phyloP scores from a whole-genome alignment of 1,140 invertebrate genomes.

The Solenopsis invicta region DNA sequence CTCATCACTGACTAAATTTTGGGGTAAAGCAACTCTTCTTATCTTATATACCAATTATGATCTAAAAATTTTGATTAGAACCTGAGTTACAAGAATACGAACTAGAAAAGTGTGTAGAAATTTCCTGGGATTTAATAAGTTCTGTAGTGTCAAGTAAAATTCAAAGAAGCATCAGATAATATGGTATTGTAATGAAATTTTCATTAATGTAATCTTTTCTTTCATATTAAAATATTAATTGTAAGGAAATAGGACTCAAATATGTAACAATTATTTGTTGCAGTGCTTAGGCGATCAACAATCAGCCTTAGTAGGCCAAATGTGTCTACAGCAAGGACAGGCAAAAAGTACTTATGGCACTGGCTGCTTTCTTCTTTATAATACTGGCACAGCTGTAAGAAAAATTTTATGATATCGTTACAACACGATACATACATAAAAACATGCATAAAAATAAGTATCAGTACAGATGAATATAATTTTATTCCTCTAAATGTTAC shows the following conservation, averaged over 20 bases:
- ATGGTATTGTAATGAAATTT: neutral
- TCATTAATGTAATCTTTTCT: slow-evolving; percentile 49
- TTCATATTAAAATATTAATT: neutral
- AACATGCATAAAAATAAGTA: neutral
- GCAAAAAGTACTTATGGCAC: slow-evolving; percentile 98
- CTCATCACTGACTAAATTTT: too few species aligned
- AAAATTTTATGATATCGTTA: slow-evolving; percentile 21
- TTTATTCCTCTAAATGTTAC: slow-evolving; percentile 50
- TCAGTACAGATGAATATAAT: neutral
- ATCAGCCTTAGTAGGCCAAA: slow-evolving; percentile 96
- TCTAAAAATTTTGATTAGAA: neutral
- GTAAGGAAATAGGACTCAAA: slow-evolving; percentile 37
- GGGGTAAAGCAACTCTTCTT: too few species aligned
- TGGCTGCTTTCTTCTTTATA: slow-evolving; percentile 97
- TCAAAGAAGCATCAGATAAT: neutral
- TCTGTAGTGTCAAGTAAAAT: neutral
- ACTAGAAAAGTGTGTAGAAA: too few species aligned
- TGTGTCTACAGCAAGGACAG: slow-evolving; percentile 95
- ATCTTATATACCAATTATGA: too few species aligned
- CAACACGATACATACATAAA: neutral
- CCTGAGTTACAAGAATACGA: too few species aligned
- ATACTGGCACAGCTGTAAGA: slow-evolving; percentile 93
- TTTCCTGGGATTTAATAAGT: too few species aligned
- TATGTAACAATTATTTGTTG: slow-evolving; percentile 72
- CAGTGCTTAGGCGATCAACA: slow-evolving; percentile 97